These are phyloP conservation scores for Drosophila punjabiensis DNA, from an alignment of 1,140 invertebrate species.

Conservation along the genomic window DNA sequence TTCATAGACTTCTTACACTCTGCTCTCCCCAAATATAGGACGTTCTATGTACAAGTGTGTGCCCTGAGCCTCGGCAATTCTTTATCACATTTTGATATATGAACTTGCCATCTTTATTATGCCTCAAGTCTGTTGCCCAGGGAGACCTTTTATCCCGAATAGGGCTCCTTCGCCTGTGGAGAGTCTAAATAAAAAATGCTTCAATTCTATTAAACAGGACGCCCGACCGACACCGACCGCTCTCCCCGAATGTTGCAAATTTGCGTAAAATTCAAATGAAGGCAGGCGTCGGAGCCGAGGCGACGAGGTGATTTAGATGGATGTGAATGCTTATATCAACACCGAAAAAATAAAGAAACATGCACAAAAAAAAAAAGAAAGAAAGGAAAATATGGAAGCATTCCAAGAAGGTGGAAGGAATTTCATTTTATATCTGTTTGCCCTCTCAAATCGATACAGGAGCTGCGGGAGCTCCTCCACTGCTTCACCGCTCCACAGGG, in stretches of 20 bases:
- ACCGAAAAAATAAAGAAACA: constrained; percentile 20
- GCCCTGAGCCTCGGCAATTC: constrained; percentile 1
- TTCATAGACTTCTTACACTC: background rate
- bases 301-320: constrained; percentile 52
- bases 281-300: constrained; percentile 28
- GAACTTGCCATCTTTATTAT: constrained; percentile 59
- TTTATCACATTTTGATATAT: constrained; percentile 57
- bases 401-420: constrained; percentile 32
- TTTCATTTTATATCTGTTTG: constrained; percentile 30
- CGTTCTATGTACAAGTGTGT: background rate
- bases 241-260: constrained; percentile 44
- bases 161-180: constrained; percentile 24
- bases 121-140: constrained; percentile 49
- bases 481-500: constrained; percentile 21
- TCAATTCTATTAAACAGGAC: constrained; percentile 66
- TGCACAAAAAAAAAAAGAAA: constrained; percentile 25
- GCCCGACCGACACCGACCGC: constrained; percentile 9
- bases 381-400: constrained; percentile 28
- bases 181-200: constrained; percentile 65
- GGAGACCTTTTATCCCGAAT: constrained; percentile 63
- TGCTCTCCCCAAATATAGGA: background rate
- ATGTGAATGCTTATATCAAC: constrained; percentile 56
- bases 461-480: constrained; percentile 19
- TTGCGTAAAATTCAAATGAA: constrained; percentile 75
- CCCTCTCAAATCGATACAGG: constrained; percentile 47